Evolutionary conservation across 1,140 invertebrate species (phyloP), one percentile per base, ranked within the genome.

Genomic region (Phthorimaea operculella): DNA sequence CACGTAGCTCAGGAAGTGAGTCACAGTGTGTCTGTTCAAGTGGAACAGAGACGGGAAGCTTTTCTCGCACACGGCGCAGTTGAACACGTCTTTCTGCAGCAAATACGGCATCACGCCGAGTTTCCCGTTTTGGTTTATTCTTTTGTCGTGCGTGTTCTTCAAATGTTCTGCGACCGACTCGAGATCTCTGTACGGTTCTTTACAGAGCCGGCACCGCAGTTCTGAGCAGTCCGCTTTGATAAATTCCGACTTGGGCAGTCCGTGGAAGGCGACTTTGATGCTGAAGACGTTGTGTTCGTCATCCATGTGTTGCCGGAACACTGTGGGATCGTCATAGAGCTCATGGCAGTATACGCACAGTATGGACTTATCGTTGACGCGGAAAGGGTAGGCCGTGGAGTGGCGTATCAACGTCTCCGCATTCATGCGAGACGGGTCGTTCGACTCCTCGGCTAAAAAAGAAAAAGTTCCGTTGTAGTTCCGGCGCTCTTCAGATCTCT

Each of bases 301-400:
- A 55, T 76, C 68, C 76, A 82, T 78, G 59, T 84, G 81, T 0
- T 33, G 12, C 36, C 81, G 54, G 57, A 82, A 84, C 11, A 62
- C 54, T 16, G 72, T 70, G 0, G 81, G 73, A 51, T 79, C 76
- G 8, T 82, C 76, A 69, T 67, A 81, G 9, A 77, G 52, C 51
- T 84, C 81, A 48, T 79, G 73, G 65, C 81, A 84, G 70, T 79
- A 84, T 42, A 84, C 79, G 70, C 81, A 84, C 51, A 82, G 60
- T 66, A 84, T 78, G 33, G 68, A 72, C 53, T 80, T 84, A 68
- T 80, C 77, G 62, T 80, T 79, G 15, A 84, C 76, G 33, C 79
- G 54, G 63, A 84, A 84, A 14, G 80, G 80, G 52, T 79, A 80
- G 17, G 77, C 79, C 33, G 80, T 80, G 8, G 77, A 74, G 64